Conservation (phyloP, 1,140 invertebrate genomes). For the Drosophila simulans region DNA sequence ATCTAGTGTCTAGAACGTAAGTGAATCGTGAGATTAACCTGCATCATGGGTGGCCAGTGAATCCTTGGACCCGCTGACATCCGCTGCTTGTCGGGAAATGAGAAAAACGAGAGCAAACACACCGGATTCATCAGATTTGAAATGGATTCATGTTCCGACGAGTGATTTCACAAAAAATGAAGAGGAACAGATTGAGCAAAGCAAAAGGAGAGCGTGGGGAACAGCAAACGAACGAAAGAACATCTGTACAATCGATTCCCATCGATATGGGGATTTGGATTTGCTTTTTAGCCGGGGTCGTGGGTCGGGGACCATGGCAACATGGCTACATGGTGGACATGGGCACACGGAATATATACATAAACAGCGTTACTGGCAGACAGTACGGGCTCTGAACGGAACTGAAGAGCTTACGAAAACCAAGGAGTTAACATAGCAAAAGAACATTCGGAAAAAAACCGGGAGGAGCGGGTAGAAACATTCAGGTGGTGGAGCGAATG, state of each 20-base stretch:
- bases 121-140: constrained; percentile 35
- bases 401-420: constrained; percentile 2
- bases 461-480: constrained; percentile 5
- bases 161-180: constrained; percentile 11
- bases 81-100: constrained; percentile 86
- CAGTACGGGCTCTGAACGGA: not conserved
- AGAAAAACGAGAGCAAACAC: constrained; percentile 58
- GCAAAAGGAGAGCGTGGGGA: constrained; percentile 23
- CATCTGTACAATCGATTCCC: constrained; percentile 47
- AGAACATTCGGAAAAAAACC: constrained; percentile 1
- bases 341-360: constrained; percentile 19
- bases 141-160: constrained; percentile 26
- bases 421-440: constrained; percentile 2
- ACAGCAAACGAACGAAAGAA: constrained; percentile 50
- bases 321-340: too few species aligned
- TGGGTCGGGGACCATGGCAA: constrained; percentile 2
- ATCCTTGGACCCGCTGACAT: constrained; percentile 91
- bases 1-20: constrained; percentile 6
- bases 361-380: constrained; percentile 21
- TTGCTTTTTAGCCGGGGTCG: constrained; percentile 1
- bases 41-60: constrained; percentile 91
- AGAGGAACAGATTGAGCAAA: constrained; percentile 29
- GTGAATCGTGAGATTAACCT: constrained; percentile 85
- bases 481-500: constrained; percentile 7
- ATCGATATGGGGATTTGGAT: constrained; percentile 10